phyloP scores from a whole-genome alignment of 2,888 invertebrate genomes.

The Leptinotarsa juncta region DNA sequence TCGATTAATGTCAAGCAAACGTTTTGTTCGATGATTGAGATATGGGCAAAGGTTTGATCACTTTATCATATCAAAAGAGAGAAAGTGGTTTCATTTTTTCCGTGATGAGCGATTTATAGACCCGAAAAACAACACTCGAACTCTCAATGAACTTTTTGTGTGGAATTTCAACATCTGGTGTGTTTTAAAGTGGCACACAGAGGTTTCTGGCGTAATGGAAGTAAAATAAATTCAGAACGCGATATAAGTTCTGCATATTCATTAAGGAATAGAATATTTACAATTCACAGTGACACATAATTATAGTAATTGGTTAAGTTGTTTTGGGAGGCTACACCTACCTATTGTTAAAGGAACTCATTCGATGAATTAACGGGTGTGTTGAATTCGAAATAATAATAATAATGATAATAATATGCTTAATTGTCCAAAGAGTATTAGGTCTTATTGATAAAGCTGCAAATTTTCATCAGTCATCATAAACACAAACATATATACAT shows the following conservation, averaged over 20 bases:
- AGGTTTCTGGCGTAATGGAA: conserved; percentile 1
- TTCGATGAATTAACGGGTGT: too few species aligned
- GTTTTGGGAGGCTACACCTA: too few species aligned
- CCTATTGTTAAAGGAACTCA: too few species aligned
- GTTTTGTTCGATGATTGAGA: conserved; percentile 5
- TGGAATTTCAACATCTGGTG: conserved; percentile 11
- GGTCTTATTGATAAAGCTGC: too few species aligned
- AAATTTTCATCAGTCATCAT: too few species aligned
- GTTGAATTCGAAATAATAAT: too few species aligned
- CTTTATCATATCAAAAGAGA: neutral
- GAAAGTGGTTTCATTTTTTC: conserved; percentile 2
- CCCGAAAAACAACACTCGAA: conserved; percentile 7
- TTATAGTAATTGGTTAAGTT: too few species aligned
- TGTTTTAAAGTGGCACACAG: neutral
- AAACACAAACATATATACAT: too few species aligned
- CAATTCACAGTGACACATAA: too few species aligned
- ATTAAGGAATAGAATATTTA: neutral
- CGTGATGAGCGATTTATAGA: neutral
- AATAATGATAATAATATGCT: too few species aligned
- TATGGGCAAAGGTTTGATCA: neutral
- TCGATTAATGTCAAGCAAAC: neutral
- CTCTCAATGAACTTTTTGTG: conserved; percentile 10
- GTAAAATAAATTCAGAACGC: neutral
- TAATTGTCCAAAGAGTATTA: too few species aligned
- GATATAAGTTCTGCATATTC: neutral